Percentiles rank a stretch among this genome's conserved stretches.
Evolutionary conservation across 2,113 vertebrate species (phyloP).

Genomic region (Cyphotilapia sp.): DNA sequence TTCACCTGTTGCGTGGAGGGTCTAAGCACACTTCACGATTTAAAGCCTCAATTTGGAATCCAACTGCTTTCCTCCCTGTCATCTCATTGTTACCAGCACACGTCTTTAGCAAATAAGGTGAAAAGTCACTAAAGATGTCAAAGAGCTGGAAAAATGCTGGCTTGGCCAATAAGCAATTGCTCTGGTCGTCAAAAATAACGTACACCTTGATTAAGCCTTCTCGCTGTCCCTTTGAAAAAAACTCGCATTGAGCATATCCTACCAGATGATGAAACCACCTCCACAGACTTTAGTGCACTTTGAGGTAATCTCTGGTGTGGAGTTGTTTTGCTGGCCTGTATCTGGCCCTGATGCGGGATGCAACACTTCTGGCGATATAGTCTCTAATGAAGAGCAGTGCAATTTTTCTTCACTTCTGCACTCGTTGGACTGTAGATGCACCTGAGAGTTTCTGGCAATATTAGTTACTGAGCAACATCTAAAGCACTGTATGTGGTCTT

Average conservation of each 20-base stretch:
- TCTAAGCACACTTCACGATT: neutral
- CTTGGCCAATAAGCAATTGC: neutral
- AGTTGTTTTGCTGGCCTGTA: neutral
- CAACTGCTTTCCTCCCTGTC: neutral
- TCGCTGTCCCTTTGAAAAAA: neutral
- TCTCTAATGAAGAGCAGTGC: neutral
- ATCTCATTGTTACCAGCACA: neutral
- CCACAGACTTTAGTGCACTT: neutral
- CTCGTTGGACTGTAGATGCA: neutral
- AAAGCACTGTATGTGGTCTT: neutral
- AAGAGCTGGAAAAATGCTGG: neutral
- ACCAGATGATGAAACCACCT: neutral
- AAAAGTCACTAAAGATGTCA: neutral
- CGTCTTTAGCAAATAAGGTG: neutral
- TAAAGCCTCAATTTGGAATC: neutral
- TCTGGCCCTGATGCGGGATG: neutral
- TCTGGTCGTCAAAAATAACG: neutral
- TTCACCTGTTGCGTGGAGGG: neutral
- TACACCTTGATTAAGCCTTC: neutral
- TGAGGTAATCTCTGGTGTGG: neutral
- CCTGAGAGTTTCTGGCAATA: neutral
- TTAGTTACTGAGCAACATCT: neutral
- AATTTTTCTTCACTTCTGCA: neutral
- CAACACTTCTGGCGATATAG: neutral
- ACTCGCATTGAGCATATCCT: neutral